Conservation (phyloP, 2,113 vertebrate genomes). For the Zeus faber region DNA sequence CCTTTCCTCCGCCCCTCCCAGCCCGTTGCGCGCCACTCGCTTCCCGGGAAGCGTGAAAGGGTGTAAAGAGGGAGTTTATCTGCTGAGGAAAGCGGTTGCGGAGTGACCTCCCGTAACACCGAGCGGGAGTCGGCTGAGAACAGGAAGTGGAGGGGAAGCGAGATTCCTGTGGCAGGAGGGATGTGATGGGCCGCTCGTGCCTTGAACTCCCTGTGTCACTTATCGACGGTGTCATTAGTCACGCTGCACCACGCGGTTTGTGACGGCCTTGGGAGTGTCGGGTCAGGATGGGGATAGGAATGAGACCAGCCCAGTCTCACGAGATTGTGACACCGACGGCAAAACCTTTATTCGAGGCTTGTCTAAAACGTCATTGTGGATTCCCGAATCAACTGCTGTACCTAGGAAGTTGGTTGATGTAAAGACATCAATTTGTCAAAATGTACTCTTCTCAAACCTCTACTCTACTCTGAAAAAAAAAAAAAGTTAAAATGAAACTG, state of each 20-base stretch:
- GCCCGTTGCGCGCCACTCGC: too few relatives aligned
- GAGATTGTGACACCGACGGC: too few relatives aligned
- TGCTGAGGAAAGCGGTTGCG: conserved; percentile 43
- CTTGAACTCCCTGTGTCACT: conserved; percentile 56
- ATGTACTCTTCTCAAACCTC: too few relatives aligned
- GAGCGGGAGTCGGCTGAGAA: conserved; percentile 7
- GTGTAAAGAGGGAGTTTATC: conserved; percentile 11
- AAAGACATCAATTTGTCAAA: too few relatives aligned
- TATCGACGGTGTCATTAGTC: conserved; percentile 9
- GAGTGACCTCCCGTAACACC: neutral
- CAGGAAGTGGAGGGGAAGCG: conserved; percentile 41
- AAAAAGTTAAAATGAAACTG: too few relatives aligned
- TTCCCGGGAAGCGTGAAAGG: conserved; percentile 8
- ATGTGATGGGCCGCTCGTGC: conserved; percentile 33
- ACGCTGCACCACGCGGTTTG: neutral
- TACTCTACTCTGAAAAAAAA: too few relatives aligned
- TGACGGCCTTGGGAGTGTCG: conserved; percentile 12
- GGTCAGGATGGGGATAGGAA: conserved; percentile 23
- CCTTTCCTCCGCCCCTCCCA: conserved; percentile 22
- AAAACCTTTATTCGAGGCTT: too few relatives aligned
- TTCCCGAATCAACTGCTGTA: too few relatives aligned
- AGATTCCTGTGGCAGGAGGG: conserved; percentile 30
- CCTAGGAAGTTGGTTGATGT: too few relatives aligned
- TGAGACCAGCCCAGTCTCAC: too few relatives aligned
- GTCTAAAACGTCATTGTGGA: too few relatives aligned